These are phyloP conservation scores for Myotis findleyi DNA, from an alignment of 2,797 vertebrate species.

Conservation along the genomic window DNA sequence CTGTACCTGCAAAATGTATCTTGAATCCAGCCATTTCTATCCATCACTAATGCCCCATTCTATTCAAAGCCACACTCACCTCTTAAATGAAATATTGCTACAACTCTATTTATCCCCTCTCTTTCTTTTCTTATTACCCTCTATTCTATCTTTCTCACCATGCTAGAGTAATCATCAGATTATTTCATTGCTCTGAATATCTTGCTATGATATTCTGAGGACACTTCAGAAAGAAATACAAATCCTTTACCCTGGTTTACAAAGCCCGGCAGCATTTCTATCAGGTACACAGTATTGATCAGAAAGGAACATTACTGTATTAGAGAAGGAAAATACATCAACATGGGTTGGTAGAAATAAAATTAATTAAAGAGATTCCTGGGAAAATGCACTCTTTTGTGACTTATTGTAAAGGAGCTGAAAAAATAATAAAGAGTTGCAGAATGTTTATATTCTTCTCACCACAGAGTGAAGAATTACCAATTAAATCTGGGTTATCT, in stretches of 20 bases:
- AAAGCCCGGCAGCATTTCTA: neutral
- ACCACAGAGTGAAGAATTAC: neutral
- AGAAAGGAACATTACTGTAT: neutral
- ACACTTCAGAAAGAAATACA: neutral
- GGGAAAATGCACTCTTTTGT: neutral
- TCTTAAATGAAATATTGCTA: neutral
- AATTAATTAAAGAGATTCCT: neutral
- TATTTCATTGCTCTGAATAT: neutral
- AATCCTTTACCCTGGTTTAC: neutral
- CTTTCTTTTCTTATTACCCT: neutral
- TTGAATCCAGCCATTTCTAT: neutral
- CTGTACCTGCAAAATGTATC: neutral
- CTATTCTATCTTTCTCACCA: neutral
- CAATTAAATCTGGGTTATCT: slow-evolving; percentile 62
- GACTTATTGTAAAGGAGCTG: neutral
- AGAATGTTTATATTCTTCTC: slow-evolving; percentile 34
- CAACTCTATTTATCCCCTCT: neutral
- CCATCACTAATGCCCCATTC: neutral
- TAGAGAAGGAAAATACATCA: neutral
- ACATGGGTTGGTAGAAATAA: slow-evolving; percentile 8
- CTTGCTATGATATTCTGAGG: neutral
- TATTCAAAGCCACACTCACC: neutral
- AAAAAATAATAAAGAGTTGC: neutral
- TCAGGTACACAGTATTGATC: neutral
- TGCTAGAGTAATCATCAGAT: neutral